Evolutionary conservation across 2,888 invertebrate genomes (phyloP).

Genomic region (Hartigia nigra): DNA sequence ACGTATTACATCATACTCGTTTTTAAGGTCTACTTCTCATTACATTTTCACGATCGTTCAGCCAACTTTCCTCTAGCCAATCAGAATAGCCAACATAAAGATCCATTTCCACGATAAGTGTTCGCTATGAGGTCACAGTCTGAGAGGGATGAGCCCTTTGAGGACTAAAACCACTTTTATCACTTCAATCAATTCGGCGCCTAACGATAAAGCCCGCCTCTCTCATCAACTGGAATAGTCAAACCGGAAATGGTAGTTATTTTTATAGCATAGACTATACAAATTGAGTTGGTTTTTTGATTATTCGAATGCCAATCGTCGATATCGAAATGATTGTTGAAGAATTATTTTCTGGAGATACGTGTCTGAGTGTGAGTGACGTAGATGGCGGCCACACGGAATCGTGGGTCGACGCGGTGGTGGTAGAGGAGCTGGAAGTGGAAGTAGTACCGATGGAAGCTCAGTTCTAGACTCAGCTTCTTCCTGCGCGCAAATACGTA

Average conservation of each 20-base stretch:
- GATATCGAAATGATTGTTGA: background rate
- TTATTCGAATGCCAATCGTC: background rate
- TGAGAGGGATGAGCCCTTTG: background rate
- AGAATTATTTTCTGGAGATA: background rate
- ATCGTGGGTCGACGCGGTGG: background rate
- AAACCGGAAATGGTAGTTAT: background rate
- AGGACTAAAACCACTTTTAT: background rate
- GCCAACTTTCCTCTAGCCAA: background rate
- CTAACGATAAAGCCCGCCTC: background rate
- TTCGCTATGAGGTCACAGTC: background rate
- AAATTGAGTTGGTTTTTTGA: no score
- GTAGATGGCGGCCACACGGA: background rate
- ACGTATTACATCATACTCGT: background rate
- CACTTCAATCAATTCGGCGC: background rate
- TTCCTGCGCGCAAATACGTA: conserved; percentile 33
- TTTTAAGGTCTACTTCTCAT: background rate
- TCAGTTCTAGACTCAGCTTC: conserved; percentile 40
- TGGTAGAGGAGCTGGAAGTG: background rate
- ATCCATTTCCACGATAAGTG: background rate
- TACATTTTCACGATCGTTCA: background rate
- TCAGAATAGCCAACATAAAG: background rate
- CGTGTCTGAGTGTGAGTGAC: background rate
- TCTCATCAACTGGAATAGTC: background rate
- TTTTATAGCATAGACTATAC: no score
- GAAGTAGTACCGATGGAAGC: conserved; percentile 15